Percentiles rank a stretch among this genome's conserved stretches.
phyloP scores from a whole-genome alignment of 2,888 invertebrate genomes.

The Epistrophella euchroma region DNA sequence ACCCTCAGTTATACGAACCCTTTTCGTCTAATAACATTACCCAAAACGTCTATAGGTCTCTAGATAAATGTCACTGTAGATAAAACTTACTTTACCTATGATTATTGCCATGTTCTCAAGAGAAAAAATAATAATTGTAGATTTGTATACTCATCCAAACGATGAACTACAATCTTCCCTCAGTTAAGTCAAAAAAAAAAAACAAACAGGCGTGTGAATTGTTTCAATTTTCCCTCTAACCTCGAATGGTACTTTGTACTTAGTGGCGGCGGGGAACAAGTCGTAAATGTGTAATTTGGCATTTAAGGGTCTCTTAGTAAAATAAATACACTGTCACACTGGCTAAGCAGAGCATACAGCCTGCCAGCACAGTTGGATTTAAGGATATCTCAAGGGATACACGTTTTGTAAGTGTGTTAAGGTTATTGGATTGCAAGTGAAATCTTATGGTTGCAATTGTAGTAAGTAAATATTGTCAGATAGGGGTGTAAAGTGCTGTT shows the following conservation, averaged over 20 bases:
- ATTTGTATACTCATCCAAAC: slow-evolving; percentile 36
- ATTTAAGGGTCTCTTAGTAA: slow-evolving; percentile 57
- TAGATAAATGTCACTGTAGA: slow-evolving; percentile 6
- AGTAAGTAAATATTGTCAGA: slow-evolving; percentile 61
- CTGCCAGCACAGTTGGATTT: slow-evolving; percentile 38
- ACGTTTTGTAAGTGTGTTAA: slow-evolving; percentile 72
- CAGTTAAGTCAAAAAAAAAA: neutral
- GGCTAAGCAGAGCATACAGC: neutral
- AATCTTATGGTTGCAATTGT: slow-evolving; percentile 68
- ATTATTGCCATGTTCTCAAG: slow-evolving; percentile 47
- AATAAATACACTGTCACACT: slow-evolving; percentile 48
- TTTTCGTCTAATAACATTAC: neutral
- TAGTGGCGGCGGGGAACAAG: slow-evolving; percentile 47
- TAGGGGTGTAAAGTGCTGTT: slow-evolving; percentile 68
- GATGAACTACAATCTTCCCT: neutral
- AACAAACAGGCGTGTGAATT: slow-evolving; percentile 63
- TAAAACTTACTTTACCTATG: neutral
- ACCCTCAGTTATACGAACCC: neutral
- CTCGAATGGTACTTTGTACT: slow-evolving; percentile 36
- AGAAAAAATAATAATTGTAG: slow-evolving; percentile 33
- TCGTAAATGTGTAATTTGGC: slow-evolving; percentile 68
- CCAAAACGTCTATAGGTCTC: neutral
- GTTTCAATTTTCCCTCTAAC: slow-evolving; percentile 48
- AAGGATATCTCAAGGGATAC: slow-evolving; percentile 64
- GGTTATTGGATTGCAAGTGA: slow-evolving; percentile 71